Percentiles rank a stretch among this genome's conserved stretches.
Evolutionary conservation across 1,140 invertebrate species (phyloP).

Genomic region (Trachymyrmex septentrionalis): DNA sequence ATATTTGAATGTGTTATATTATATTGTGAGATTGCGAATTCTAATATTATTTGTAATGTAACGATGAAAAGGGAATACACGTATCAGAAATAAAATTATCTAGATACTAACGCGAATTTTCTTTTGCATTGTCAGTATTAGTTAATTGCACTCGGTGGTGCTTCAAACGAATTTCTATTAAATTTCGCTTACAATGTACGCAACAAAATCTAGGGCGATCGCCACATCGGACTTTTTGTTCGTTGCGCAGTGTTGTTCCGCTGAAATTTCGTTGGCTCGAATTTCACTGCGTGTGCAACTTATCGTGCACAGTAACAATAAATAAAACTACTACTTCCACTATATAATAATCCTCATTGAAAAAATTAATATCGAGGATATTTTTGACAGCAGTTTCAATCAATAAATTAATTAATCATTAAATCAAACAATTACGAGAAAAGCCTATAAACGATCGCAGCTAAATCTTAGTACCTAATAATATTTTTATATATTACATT

Average conservation of each 20-base stretch:
- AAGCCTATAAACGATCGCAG: no score
- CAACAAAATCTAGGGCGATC: constrained; percentile 49
- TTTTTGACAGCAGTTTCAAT: constrained; percentile 8
- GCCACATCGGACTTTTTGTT: constrained; percentile 10
- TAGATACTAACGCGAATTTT: constrained; percentile 1
- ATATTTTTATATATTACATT: no score
- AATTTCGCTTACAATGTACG: constrained; percentile 54
- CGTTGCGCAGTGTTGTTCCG: not conserved
- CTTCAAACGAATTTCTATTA: constrained; percentile 59
- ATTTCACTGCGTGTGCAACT: constrained; percentile 4
- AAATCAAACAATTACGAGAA: no score
- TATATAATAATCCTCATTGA: constrained; percentile 35
- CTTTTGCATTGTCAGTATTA: constrained; percentile 23
- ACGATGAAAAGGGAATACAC: not conserved
- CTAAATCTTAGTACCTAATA: no score
- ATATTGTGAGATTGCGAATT: constrained; percentile 25
- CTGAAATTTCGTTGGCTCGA: constrained; percentile 29
- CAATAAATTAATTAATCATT: constrained; percentile 47
- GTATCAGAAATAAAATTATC: constrained; percentile 44
- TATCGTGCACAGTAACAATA: constrained; percentile 15
- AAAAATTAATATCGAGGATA: constrained; percentile 24
- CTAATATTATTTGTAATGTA: constrained; percentile 27
- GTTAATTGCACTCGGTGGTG: constrained; percentile 40
- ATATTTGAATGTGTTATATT: constrained; percentile 28
- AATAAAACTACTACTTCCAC: constrained; percentile 41